These are phyloP conservation scores for Cyclina sinensis DNA, from an alignment of 1,140 invertebrate genomes.

Conservation along the genomic window DNA sequence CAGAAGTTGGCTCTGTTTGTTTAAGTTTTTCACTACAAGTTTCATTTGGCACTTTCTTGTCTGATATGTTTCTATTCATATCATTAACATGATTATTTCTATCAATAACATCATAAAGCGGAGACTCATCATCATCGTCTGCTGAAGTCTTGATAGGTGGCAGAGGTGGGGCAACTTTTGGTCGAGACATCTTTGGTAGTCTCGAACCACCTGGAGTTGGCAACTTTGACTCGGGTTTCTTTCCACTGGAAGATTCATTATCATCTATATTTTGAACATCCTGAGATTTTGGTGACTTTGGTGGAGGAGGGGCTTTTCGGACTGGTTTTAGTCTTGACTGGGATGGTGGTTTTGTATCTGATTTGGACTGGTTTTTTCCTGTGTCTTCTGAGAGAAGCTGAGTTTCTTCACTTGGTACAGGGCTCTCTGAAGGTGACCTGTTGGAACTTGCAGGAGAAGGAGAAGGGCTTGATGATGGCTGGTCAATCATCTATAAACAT, in stretches of 20 bases:
- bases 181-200: slow-evolving; percentile 38
- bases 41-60: not conserved
- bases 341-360: not conserved
- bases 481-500: slow-evolving; percentile 60
- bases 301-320: slow-evolving; percentile 46
- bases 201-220: slow-evolving; percentile 28
- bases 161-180: slow-evolving; percentile 43
- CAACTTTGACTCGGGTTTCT: slow-evolving; percentile 42
- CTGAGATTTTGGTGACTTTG: not conserved
- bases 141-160: not conserved
- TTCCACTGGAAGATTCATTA: not conserved
- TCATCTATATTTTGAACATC: not conserved
- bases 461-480: slow-evolving; percentile 50
- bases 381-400: not conserved
- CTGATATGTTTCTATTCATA: slow-evolving; percentile 4
- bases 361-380: not conserved
- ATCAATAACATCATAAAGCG: slow-evolving; percentile 22
- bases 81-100: slow-evolving; percentile 19
- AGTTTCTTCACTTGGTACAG: not conserved
- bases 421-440: slow-evolving; percentile 37
- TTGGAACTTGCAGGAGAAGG: slow-evolving; percentile 41
- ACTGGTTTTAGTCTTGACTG: slow-evolving; percentile 47
- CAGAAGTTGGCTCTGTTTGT: slow-evolving; percentile 11
- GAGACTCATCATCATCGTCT: slow-evolving; percentile 6
- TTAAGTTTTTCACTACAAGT: not conserved